Evolutionary conservation across 1,140 invertebrate genomes (phyloP), one percentile per base, ranked within the genome.

Genomic region (Trichonephila clavipes): DNA sequence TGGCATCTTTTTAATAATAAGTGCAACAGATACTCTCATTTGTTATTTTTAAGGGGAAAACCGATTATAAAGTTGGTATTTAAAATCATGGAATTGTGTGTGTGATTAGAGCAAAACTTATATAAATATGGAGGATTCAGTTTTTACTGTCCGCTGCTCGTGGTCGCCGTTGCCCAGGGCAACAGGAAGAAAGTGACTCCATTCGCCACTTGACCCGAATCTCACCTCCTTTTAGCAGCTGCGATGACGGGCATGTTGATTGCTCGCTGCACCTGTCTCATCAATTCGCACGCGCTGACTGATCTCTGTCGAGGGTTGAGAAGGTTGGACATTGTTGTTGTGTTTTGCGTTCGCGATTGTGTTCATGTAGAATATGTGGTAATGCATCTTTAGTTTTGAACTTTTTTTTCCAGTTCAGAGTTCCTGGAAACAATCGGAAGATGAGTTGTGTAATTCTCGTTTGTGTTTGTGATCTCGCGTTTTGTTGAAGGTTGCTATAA

Each of bases 141-240:
- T 18, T 10, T 18, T 62, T 12, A 24, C 21, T 58, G n/a, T n/a
- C 44, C 44, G n/a, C 12, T 28, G 8, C 40, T 6, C 34, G 16
- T n/a, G 62, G 19, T 21, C 16, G 64, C 88, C 51, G 88, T 89
- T 61, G 62, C 88, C 88, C 88, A n/a, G 88, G 88, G 88, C 64
- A 89, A 89, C 88, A 59, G 34, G 34, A 62, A 58, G 66, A 40
- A 51, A 58, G 66, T 64, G 88, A 51, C 51, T 61, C 66, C 40
- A 24, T 19, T 72, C 51, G 62, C 88, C 64, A 89, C 88, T 89
- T 89, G 88, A 89, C 88, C 88, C 88, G 88, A 89, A 62, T 89
- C 69, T 72, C 40, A 89, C 24, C 85, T 34, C 62, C 28, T 19
- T 58, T 18, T 64, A 89, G 88, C 88, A 72, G 88, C 34, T 72